Conservation (phyloP, 1,140 invertebrate genomes). For the Polyergus mexicanus region DNA sequence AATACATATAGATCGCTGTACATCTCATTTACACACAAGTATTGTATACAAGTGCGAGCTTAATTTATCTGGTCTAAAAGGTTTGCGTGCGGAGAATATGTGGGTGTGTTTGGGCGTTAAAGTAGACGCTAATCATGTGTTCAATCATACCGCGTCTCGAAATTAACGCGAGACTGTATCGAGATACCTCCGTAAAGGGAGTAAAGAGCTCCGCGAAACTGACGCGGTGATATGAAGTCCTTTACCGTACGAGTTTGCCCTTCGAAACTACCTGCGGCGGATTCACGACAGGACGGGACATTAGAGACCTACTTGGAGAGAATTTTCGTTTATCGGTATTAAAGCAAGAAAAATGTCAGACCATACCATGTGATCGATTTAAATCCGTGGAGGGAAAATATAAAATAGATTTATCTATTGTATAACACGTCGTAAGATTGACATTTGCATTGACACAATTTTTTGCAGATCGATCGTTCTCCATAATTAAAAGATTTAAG, state of each 20-base stretch:
- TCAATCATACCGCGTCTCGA: constrained; percentile 58
- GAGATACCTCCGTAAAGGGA: constrained; percentile 34
- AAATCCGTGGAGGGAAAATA: not conserved
- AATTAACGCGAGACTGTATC: constrained; percentile 47
- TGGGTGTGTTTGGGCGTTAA: not conserved
- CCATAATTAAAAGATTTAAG: not conserved
- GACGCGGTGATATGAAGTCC: constrained; percentile 12
- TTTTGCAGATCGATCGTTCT: not conserved
- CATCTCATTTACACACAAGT: constrained; percentile 19
- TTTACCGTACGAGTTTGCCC: constrained; percentile 19
- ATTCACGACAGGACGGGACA: not conserved
- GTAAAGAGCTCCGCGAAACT: constrained; percentile 19
- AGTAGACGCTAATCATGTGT: constrained; percentile 55
- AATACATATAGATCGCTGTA: not conserved
- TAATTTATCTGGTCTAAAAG: constrained; percentile 51
- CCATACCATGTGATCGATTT: not conserved
- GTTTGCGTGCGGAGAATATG: constrained; percentile 7
- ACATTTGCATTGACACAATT: not conserved
- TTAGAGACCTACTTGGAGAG: not conserved
- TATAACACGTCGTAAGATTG: not conserved
- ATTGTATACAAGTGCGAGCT: not conserved
- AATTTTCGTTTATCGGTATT: not conserved
- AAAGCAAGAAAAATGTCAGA: not conserved
- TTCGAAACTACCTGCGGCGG: constrained; percentile 15
- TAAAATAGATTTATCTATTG: not conserved